Percentiles rank a stretch among this genome's conserved stretches.
These are phyloP conservation scores for Cyclophora albipunctata DNA, from an alignment of 2,888 invertebrate species.

Conservation along the genomic window DNA sequence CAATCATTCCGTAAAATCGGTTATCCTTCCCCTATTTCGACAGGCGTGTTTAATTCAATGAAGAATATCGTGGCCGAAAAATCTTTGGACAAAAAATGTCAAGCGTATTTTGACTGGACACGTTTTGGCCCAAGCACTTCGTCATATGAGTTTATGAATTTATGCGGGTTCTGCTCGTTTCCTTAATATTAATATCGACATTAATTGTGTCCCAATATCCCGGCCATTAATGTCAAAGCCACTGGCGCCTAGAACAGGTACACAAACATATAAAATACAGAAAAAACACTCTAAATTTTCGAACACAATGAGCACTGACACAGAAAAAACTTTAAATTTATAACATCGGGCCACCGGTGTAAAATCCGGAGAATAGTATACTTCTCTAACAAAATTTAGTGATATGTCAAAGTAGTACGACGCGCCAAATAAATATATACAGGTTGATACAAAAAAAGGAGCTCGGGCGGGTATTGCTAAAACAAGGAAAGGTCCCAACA, in stretches of 20 bases:
- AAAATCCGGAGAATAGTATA: constrained; percentile 63
- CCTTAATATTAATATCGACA: constrained; percentile 70
- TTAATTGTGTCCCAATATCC: constrained; percentile 72
- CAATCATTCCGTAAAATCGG: constrained; percentile 66
- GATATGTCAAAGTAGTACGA: constrained; percentile 71
- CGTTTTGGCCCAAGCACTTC: constrained; percentile 39
- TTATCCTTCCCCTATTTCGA: constrained; percentile 26
- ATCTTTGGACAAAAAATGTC: constrained; percentile 30
- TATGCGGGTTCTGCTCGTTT: constrained; percentile 51
- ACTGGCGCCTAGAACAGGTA: constrained; percentile 74
- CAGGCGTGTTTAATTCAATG: too few relatives aligned
- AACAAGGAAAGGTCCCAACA: constrained; percentile 71
- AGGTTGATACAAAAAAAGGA: constrained; percentile 49
- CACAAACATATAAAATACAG: constrained; percentile 44
- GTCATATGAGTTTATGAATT: constrained; percentile 63
- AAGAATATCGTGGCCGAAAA: too few relatives aligned
- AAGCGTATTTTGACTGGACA: constrained; percentile 54
- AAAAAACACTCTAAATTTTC: constrained; percentile 56
- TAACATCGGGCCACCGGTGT: constrained; percentile 65
- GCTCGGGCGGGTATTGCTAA: constrained; percentile 67
- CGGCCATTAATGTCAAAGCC: constrained; percentile 69
- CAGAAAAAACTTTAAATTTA: constrained; percentile 61
- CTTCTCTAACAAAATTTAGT: constrained; percentile 73
- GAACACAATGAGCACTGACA: constrained; percentile 57
- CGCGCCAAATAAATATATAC: constrained; percentile 71